Evolutionary conservation across 2,113 vertebrate species (phyloP).

Genomic region (Nothobranchius furzeri): DNA sequence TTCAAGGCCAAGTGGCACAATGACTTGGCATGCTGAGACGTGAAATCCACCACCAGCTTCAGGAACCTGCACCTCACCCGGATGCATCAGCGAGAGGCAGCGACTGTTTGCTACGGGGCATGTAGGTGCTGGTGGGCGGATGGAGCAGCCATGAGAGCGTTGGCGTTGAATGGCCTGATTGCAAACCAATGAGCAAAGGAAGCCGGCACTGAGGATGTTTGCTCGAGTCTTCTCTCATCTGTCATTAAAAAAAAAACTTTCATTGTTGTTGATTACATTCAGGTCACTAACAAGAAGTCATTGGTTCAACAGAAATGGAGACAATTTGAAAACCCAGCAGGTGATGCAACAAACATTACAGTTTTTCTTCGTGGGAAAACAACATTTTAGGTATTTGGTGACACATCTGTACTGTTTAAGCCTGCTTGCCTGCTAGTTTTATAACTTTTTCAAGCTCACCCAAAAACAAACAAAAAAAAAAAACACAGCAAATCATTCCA

Average conservation of each 20-base stretch:
- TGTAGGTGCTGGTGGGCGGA: slow-evolving; percentile 50
- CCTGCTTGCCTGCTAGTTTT: not conserved
- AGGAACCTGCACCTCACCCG: slow-evolving; percentile 46
- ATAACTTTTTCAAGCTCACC: not conserved
- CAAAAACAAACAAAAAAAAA: not conserved
- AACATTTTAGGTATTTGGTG: not conserved
- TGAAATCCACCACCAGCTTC: slow-evolving; percentile 44
- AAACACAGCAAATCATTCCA: too few species aligned
- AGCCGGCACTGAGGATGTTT: slow-evolving; percentile 25
- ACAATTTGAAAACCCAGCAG: not conserved
- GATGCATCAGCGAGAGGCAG: slow-evolving; percentile 40
- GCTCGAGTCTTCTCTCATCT: slow-evolving; percentile 30
- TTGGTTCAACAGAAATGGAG: slow-evolving; percentile 8
- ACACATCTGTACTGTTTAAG: not conserved
- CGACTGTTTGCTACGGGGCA: slow-evolving; percentile 49
- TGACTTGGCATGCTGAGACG: slow-evolving; percentile 51
- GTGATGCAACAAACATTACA: not conserved
- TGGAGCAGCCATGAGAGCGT: slow-evolving; percentile 37
- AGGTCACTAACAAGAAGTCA: not conserved
- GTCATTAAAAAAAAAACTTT: not conserved
- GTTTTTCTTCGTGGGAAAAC: not conserved
- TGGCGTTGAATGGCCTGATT: slow-evolving; percentile 32
- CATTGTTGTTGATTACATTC: not conserved
- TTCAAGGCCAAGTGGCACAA: slow-evolving; percentile 52
- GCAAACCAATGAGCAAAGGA: slow-evolving; percentile 42